These are phyloP conservation scores for Diphyllodes magnificus DNA, from an alignment of 2,113 vertebrate genomes.

Conservation along the genomic window DNA sequence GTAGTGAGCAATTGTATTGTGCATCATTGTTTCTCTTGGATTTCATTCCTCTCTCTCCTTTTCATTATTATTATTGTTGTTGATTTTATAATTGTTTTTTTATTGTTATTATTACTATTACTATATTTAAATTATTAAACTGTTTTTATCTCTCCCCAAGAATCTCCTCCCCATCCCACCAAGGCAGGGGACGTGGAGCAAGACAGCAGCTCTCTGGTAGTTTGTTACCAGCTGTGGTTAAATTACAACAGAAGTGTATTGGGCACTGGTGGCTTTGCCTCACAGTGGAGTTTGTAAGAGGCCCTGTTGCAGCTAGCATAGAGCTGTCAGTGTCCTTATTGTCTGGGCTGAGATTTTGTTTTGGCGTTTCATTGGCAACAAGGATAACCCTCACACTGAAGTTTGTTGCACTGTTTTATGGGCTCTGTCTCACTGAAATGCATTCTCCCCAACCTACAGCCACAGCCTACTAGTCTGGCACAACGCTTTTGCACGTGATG, in stretches of 20 bases:
- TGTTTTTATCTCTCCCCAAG: background rate
- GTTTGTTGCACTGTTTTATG: conserved; percentile 30
- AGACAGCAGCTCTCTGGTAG: background rate
- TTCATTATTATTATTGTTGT: background rate
- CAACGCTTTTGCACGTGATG: background rate
- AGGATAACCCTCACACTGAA: conserved; percentile 19
- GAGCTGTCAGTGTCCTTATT: background rate
- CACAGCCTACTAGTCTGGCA: background rate
- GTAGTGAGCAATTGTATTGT: background rate
- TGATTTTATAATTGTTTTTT: background rate
- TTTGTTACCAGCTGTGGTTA: background rate
- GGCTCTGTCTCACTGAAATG: background rate
- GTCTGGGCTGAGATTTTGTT: background rate
- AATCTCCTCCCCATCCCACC: background rate
- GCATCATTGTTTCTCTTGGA: background rate
- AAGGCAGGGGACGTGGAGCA: fast-evolving
- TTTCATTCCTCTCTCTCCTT: background rate
- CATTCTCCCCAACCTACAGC: background rate
- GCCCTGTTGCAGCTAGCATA: background rate
- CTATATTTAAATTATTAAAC: background rate
- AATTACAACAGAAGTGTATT: background rate
- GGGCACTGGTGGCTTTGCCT: background rate
- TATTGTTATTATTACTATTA: background rate
- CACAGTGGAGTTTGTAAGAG: background rate
- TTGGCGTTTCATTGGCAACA: background rate